phyloP scores from a whole-genome alignment of 2,888 invertebrate genomes.

The Aleiodes leptofemur region DNA sequence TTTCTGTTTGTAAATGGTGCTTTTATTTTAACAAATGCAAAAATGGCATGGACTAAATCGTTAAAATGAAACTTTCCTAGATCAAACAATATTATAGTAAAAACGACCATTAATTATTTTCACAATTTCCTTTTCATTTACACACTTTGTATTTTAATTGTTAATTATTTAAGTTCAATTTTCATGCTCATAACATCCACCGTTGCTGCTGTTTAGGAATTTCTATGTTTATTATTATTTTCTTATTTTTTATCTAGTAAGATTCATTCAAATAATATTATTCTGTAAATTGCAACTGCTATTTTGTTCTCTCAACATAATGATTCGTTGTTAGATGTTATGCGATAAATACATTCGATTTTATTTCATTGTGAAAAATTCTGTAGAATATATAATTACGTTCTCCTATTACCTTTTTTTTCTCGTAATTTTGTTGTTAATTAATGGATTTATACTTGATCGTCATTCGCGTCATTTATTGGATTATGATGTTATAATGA shows the following conservation, averaged over 20 bases:
- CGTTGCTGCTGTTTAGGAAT: background rate
- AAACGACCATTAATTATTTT: background rate
- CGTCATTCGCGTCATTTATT: conserved; percentile 15
- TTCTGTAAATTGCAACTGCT: background rate
- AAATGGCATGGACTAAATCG: too few relatives aligned
- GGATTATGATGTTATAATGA: background rate
- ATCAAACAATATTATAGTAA: background rate
- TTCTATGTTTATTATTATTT: background rate
- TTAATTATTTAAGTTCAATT: conserved; percentile 8
- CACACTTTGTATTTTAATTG: conserved; percentile 6
- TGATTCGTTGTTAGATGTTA: conserved; percentile 17
- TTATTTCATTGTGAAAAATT: background rate
- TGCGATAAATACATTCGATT: conserved; percentile 27
- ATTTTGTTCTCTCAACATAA: background rate
- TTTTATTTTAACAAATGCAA: too few relatives aligned
- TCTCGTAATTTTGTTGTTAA: conserved; percentile 16
- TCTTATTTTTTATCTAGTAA: background rate
- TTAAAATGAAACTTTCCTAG: background rate
- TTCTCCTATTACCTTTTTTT: background rate
- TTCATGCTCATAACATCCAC: conserved; percentile 10
- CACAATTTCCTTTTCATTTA: background rate
- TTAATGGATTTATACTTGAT: conserved; percentile 6
- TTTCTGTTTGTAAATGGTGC: too few relatives aligned
- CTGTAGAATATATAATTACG: background rate
- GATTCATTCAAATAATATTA: background rate